Evolutionary conservation across 2,113 vertebrate species (phyloP).

Genomic region (Quiscalus mexicanus): DNA sequence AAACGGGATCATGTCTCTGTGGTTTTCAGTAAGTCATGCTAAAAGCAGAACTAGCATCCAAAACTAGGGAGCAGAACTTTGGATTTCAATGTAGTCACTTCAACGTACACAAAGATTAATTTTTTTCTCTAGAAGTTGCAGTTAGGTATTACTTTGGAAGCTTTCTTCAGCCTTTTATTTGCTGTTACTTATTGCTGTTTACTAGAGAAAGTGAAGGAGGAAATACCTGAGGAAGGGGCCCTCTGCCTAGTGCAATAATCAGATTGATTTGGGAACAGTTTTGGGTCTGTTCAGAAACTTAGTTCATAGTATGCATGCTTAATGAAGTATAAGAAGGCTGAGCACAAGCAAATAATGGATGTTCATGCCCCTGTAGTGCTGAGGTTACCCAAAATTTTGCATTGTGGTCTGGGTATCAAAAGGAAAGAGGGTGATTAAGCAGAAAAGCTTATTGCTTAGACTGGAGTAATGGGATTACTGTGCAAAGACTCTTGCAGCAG

Average conservation of each 20-base stretch:
- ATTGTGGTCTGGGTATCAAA: not conserved
- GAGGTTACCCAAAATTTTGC: not conserved
- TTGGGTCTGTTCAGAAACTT: not conserved
- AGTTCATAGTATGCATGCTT: not conserved
- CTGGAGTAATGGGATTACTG: not conserved
- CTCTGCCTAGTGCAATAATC: not conserved
- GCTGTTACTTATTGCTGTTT: not conserved
- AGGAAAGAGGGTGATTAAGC: not conserved
- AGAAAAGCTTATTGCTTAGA: not conserved
- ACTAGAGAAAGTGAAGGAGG: not conserved
- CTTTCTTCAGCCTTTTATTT: not conserved
- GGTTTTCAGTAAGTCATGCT: not conserved
- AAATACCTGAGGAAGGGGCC: not conserved
- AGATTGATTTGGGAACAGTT: not conserved
- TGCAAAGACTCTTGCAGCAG: not conserved
- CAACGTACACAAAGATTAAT: not conserved
- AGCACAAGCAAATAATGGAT: not conserved
- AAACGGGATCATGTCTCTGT: not conserved
- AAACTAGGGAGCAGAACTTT: not conserved
- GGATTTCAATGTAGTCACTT: not conserved
- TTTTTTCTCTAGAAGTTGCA: not conserved
- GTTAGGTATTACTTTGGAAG: not conserved
- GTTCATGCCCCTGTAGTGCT: not conserved
- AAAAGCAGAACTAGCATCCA: not conserved
- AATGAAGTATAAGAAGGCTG: not conserved